Percentiles rank a stretch among this genome's conserved stretches.
Evolutionary conservation across 2,113 vertebrate species (phyloP).

Genomic region (Petrocephalus microphthalmus): DNA sequence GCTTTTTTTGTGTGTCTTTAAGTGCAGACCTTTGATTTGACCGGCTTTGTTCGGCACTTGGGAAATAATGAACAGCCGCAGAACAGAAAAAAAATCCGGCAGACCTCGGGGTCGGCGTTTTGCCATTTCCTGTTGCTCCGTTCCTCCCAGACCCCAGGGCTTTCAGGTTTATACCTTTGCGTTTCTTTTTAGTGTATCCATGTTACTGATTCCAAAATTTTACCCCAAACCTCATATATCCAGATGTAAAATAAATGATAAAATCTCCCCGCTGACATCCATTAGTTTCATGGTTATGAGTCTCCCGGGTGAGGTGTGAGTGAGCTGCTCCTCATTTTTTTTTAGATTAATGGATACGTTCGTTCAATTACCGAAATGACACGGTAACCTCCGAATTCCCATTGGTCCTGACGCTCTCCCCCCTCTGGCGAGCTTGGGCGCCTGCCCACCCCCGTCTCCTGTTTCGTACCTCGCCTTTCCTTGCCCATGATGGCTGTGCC

Average conservation of each 20-base stretch:
- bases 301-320: not conserved
- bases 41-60: constrained; percentile 14
- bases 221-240: constrained; percentile 2
- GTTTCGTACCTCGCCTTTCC: not conserved
- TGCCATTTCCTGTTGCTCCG: not conserved
- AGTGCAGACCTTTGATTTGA: constrained; percentile 19
- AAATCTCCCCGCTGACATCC: not conserved
- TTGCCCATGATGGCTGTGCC: not conserved
- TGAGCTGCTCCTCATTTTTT: not conserved
- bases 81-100: not conserved
- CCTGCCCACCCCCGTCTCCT: not conserved
- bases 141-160: not conserved
- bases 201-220: not conserved
- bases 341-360: constrained; percentile 6
- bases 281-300: constrained; percentile 8
- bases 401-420: not conserved
- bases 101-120: not conserved
- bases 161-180: not conserved
- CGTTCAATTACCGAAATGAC: constrained; percentile 4
- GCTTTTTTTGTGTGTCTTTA: constrained; percentile 5
- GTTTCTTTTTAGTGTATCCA: not conserved
- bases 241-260: constrained; percentile 18
- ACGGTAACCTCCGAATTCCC: not conserved
- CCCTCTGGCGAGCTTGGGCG: not conserved
- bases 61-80: constrained; percentile 13